phyloP scores from a whole-genome alignment of 2,888 invertebrate species.

The Synergus japonicus region DNA sequence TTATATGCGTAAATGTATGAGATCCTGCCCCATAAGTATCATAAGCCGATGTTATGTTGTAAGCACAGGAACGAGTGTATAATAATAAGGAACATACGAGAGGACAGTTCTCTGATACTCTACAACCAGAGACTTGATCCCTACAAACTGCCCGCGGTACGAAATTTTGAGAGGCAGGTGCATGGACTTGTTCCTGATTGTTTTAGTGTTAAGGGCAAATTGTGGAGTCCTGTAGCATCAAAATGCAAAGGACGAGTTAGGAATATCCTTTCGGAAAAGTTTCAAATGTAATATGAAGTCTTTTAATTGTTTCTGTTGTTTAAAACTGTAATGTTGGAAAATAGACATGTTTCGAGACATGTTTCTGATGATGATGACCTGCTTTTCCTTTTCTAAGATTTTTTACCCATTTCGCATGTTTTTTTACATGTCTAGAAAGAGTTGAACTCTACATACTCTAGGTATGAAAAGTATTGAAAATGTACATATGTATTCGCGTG shows the following conservation, averaged over 20 bases:
- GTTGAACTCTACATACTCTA: background rate
- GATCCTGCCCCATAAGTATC: constrained; percentile 43
- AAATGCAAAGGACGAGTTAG: background rate
- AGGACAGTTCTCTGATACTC: constrained; percentile 1
- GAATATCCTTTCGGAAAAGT: background rate
- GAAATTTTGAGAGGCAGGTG: background rate
- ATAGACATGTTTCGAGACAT: background rate
- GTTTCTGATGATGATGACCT: background rate
- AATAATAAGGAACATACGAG: constrained; percentile 5
- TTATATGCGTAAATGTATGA: constrained; percentile 39
- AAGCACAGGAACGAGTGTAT: constrained; percentile 12
- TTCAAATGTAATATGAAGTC: background rate
- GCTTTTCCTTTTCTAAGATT: background rate
- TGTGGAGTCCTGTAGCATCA: background rate
- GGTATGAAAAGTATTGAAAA: background rate
- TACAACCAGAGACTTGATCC: background rate
- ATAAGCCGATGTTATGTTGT: constrained; percentile 26
- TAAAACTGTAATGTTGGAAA: background rate
- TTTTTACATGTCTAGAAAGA: background rate
- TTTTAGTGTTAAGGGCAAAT: background rate
- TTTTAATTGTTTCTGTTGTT: background rate
- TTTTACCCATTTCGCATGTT: too few species aligned
- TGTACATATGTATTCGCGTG: background rate
- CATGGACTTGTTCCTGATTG: background rate
- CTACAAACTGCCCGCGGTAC: background rate